Percentiles rank a stretch among this genome's conserved stretches.
These are phyloP conservation scores for Eospalax fontanierii DNA, from an alignment of 2,797 vertebrate genomes.

Conservation along the genomic window DNA sequence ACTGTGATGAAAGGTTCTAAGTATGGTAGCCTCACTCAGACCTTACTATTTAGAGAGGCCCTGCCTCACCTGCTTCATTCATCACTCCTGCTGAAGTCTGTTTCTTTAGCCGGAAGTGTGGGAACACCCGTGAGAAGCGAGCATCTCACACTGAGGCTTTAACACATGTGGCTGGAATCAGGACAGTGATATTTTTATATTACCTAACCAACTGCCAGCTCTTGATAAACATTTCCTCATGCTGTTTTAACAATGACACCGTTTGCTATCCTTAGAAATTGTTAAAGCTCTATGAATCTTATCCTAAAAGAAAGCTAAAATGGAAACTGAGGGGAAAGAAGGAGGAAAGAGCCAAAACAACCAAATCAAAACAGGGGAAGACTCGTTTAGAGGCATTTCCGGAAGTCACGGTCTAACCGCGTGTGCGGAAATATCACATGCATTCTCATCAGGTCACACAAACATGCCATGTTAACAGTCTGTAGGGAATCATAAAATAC, in stretches of 20 bases:
- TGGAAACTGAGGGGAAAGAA: background rate
- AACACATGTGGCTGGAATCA: background rate
- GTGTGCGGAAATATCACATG: background rate
- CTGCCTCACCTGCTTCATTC: slow-evolving; percentile 73
- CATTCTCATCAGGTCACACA: background rate
- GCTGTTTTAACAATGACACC: slow-evolving; percentile 29
- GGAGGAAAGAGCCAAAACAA: background rate
- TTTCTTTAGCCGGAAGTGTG: slow-evolving; percentile 61
- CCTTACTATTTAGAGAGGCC: slow-evolving; percentile 63
- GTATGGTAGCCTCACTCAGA: slow-evolving; percentile 63
- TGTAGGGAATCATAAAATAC: background rate
- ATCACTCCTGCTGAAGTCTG: slow-evolving; percentile 44
- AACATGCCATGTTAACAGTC: background rate
- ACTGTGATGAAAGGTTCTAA: slow-evolving; percentile 19
- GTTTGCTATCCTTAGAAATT: slow-evolving; percentile 38
- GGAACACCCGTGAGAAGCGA: slow-evolving; percentile 40
- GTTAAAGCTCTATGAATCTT: background rate
- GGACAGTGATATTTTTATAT: slow-evolving; percentile 72
- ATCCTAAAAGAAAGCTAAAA: slow-evolving; percentile 46
- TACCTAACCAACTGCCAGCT: slow-evolving; percentile 56
- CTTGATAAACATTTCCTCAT: slow-evolving; percentile 36
- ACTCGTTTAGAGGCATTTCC: background rate
- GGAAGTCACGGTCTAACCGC: background rate
- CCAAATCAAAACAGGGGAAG: background rate
- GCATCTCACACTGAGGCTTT: background rate